Base-by-base conservation (phyloP, 2,113 vertebrate species). In the Setophaga kirtlandii region DNA sequence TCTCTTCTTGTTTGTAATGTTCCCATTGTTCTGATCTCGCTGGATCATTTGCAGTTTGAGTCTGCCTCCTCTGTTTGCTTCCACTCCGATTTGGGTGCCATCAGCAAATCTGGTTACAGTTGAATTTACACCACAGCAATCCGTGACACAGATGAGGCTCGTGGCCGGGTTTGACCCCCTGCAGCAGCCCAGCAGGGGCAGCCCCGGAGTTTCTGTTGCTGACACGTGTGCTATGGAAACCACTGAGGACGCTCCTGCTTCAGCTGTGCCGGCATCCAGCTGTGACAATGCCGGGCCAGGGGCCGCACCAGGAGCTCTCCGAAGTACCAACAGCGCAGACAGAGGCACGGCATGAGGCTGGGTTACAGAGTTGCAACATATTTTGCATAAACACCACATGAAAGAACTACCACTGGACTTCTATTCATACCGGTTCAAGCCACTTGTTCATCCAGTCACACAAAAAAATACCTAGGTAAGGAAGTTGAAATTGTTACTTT, bases 91-190 rank as follows among this genome's bases (percentile, higher is more conserved):
- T 37, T 37, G 35, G 28, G 47, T 35, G 31, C 28, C 68, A 39
- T 13, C 74, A 59, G 27, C 23, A 27, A 35, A 16, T 44, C 1
- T 15, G 50, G 9, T 17, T 2, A 8, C 37, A 24, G 31, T 28
- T 84, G 59, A 35, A 76, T 33, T 89, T 19, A 21, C 30, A 55
- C 39, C 33, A 35, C 18, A 68, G 62, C 28, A 79, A 53, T 21
- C 27, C 1, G 9, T 68, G 49, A 31, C 21, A 24, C 52, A 59
- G 62, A 56, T 5, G 75, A 37, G 60, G 9, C 20, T 62, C 7
- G 0, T 1, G 16, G 39, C 25, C 4, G 10, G 35, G 39, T 58
- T 6, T 5, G 6, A 2, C 9, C 14, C 2, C 0, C 2, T 20
- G n/a, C 76, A 67, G 80, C 49, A 50, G 49, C 63, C 46, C 12